A percentile compares a stretch with the other conserved stretches of the same genome.
These are phyloP conservation scores for Eubasilissa regina DNA, from an alignment of 1,140 invertebrate species.

Conservation along the genomic window DNA sequence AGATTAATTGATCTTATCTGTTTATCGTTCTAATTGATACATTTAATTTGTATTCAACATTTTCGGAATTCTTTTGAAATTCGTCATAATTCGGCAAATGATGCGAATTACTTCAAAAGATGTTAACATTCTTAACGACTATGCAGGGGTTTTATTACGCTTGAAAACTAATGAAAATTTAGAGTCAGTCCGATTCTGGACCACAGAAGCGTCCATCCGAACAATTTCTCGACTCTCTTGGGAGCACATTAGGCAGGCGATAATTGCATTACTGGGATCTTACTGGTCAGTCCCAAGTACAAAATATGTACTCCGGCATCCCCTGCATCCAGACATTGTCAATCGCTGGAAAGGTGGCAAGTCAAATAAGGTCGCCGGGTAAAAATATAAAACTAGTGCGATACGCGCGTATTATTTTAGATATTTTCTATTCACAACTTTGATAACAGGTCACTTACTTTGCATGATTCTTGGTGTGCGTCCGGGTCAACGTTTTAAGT, in stretches of 20 bases:
- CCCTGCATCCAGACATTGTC: neutral
- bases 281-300: slow-evolving; percentile 38
- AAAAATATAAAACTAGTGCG: neutral
- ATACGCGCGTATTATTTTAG: no score
- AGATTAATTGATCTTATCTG: no score
- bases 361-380: neutral
- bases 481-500: neutral
- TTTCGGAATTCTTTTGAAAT: no score
- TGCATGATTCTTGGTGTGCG: neutral
- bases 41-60: no score
- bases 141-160: no score
- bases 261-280: slow-evolving; percentile 60
- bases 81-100: no score
- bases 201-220: slow-evolving; percentile 34
- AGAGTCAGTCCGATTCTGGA: neutral
- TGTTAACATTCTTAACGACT: no score
- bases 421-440: no score
- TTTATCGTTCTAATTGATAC: no score
- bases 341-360: neutral
- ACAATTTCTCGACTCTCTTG: slow-evolving; percentile 34
- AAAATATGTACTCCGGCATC: slow-evolving; percentile 2
- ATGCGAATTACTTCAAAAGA: no score
- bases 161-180: neutral
- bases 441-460: no score
- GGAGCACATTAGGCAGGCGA: slow-evolving; percentile 55